Percentiles rank a stretch among this genome's conserved stretches.
These are phyloP conservation scores for Erythrolamprus reginae DNA, from an alignment of 2,113 vertebrate genomes.

Conservation along the genomic window DNA sequence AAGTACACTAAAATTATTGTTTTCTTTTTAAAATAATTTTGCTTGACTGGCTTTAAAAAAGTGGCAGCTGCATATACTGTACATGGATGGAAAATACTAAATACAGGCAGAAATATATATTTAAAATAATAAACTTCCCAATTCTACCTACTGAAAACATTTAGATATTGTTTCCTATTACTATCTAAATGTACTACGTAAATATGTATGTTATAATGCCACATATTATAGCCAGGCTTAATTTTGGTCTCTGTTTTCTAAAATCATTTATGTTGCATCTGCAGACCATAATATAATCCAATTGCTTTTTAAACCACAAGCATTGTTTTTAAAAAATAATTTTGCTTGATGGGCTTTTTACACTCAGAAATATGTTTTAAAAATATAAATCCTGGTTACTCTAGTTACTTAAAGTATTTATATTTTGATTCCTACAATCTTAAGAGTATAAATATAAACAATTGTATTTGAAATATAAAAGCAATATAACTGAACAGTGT, in stretches of 20 bases:
- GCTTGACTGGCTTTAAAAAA: not conserved
- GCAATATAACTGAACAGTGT: not conserved
- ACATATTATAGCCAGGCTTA: no score
- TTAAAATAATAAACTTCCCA: not conserved
- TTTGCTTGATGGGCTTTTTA: no score
- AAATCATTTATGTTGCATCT: no score
- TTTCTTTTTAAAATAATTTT: not conserved
- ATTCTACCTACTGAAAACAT: not conserved
- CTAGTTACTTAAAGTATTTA: not conserved
- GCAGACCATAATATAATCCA: no score
- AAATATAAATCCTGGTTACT: not conserved
- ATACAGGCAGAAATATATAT: not conserved
- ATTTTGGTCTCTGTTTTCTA: no score
- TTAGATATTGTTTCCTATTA: not conserved
- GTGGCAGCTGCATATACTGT: not conserved
- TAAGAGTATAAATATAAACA: not conserved
- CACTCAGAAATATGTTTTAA: no score
- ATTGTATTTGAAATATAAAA: not conserved
- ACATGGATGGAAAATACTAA: not conserved
- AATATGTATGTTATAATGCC: no score
- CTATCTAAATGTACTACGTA: not conserved
- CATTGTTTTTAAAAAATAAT: no score
- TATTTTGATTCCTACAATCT: not conserved
- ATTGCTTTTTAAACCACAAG: no score
- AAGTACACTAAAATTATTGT: not conserved